Evolutionary conservation across 2,888 invertebrate genomes (phyloP), one percentile per base, ranked within the genome.

Genomic region (Cartodere bifasciata): DNA sequence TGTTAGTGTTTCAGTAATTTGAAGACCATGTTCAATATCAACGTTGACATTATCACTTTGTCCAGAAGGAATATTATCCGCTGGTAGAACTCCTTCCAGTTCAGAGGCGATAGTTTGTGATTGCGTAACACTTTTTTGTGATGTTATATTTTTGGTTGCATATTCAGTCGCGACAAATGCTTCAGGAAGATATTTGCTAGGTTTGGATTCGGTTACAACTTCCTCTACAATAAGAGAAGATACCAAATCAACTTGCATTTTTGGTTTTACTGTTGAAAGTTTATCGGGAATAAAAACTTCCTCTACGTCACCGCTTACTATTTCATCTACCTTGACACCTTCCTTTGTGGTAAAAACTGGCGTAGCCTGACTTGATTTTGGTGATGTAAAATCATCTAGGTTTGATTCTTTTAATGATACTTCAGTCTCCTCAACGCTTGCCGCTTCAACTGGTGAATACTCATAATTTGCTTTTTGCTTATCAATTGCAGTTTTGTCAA

Each of bases 181-280:
- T 57, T 83, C 80, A 3, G 83, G 82, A 50, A 80, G 73, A 50
- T 80, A 81, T 60, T 82, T 82, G 9, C 75, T 76, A 5, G 81
- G 76, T 52, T 76, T 79, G 35, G 74, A 72, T 60, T 76, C 75
- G 2, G 75, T 60, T 43, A 73, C 64, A 14, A 75, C 69, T 64
- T 83, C 78, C 32, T 72, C 75, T 4, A 83, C 63, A 45, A 72
- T 62, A 32, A 81, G 29, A 7, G 77, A 64, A 56, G 81, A 79
- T 17, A 65, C 60, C 24, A 75, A 57, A 41, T 71, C 68, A 28
- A 81, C 64, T 38, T 72, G 72, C 6, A 75, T 51, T 52, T 70
- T 75, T 4, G 78, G 70, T 42, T 63, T 68, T 1, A 64, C 66
- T 9, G 62, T 44, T 36, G 63, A 56, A 15, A 68, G 69, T 47